A percentile compares a stretch with the other conserved stretches of the same genome.
Evolutionary conservation across 2,113 vertebrate genomes (phyloP).

Genomic region (Percina caprodes): DNA sequence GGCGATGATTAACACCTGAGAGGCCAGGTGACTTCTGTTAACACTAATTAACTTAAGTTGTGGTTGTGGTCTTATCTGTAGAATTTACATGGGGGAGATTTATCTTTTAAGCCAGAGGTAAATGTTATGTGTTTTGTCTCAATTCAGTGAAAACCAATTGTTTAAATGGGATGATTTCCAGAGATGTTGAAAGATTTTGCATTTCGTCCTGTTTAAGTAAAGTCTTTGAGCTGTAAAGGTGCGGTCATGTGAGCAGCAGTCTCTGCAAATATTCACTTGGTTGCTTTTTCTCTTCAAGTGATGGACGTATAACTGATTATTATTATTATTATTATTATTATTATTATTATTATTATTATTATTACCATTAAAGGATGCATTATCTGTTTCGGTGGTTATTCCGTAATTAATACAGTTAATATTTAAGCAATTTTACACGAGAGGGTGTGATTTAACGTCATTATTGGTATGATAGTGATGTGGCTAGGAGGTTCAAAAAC

Average conservation of each 20-base stretch:
- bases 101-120: not conserved
- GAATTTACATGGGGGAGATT: not conserved
- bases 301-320: not conserved
- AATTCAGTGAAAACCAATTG: not conserved
- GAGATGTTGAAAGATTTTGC: not conserved
- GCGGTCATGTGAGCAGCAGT: no score
- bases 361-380: no score
- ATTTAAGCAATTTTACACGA: no score
- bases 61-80: slow-evolving; percentile 5
- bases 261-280: not conserved
- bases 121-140: not conserved
- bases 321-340: no score
- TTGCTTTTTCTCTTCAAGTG: not conserved
- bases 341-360: no score
- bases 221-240: not conserved
- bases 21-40: slow-evolving; percentile 34
- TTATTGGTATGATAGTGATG: no score
- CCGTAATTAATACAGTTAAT: no score
- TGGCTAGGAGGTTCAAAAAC: no score
- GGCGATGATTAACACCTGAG: slow-evolving; percentile 31
- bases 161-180: not conserved
- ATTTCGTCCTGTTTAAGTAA: not conserved
- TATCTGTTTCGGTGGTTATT: no score
- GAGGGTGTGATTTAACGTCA: no score
- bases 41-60: slow-evolving; percentile 38